Base-by-base conservation (phyloP, 2,113 vertebrate species). In the Alethe diademata region DNA sequence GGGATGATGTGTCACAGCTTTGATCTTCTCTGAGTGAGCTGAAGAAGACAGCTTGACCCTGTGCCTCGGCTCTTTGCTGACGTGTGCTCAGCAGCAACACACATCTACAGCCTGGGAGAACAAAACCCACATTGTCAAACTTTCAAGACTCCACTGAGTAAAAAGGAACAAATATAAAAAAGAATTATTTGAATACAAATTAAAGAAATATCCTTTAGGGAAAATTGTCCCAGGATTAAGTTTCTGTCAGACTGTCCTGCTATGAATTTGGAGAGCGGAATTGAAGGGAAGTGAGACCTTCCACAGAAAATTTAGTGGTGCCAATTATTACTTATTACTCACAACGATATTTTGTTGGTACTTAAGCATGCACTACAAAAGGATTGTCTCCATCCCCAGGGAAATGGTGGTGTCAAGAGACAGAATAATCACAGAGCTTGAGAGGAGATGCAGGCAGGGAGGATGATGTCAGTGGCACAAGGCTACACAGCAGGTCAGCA, bases 61-160 rank as follows among this genome's bases (percentile, higher is more conserved):
- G 26, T 12, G 4, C 73, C 42, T 36, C 48, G 26, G 26, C n/a
- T 2, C 13, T 47, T 79, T 43, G 42, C 54, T 58, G 16, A 12
- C 7, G 8, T 19, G 26, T 26, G 26, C 13, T 31, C 5, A 35
- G 31, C 11, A n/a, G 24, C 11, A 67, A 42, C 19, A 36, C 60
- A 15, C 0, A 0, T 9, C 19, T 43, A 11, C 28, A 31, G 38
- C 5, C 18, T 12, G 25, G 1, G 1, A 2, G 7, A 74, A 14
- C 48, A 61, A 69, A 84, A 53, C 28, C 48, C 45, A 61, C 4
- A 4, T 1, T 35, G 35, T 42, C 50, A 72, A 43, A 51, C 35
- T 29, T 57, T 9, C 18, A 60, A 78, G 56, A 67, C 16, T 60
- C 78, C n/a, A 50, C 11, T 1, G 2, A 38, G 2, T 51, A 11